Percentiles rank a stretch among this genome's conserved stretches.
These are phyloP conservation scores for Amphiprion ocellaris DNA, from an alignment of 2,113 vertebrate species.

Conservation along the genomic window DNA sequence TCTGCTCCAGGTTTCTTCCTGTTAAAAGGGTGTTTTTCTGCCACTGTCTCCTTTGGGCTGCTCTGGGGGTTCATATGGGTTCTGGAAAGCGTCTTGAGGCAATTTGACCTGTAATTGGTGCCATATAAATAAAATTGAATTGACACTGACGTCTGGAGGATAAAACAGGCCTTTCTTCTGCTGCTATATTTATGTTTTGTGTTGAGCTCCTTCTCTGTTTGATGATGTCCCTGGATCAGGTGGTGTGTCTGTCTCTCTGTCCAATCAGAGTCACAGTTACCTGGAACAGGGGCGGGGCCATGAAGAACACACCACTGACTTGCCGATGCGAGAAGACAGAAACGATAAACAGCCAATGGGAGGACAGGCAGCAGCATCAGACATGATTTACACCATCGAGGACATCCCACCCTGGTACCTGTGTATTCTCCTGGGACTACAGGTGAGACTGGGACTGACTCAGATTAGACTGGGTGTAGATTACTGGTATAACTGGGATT, in stretches of 20 bases:
- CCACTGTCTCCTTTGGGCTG: too few species aligned
- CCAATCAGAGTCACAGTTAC: slow-evolving; percentile 52
- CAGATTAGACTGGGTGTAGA: neutral
- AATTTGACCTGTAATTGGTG: too few species aligned
- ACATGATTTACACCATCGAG: slow-evolving; percentile 96
- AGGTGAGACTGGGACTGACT: slow-evolving; percentile 82
- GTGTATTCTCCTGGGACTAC: slow-evolving; percentile 94
- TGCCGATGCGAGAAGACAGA: slow-evolving; percentile 3
- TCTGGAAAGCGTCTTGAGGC: too few species aligned
- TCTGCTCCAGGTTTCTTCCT: too few species aligned
- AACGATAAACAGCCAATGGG: neutral
- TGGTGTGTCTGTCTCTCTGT: slow-evolving; percentile 22
- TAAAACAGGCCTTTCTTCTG: too few species aligned
- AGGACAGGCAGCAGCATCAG: slow-evolving; percentile 60
- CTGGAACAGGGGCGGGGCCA: slow-evolving; percentile 11
- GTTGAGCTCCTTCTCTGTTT: too few species aligned
- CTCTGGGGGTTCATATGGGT: too few species aligned
- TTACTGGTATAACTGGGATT: neutral
- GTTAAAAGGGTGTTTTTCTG: too few species aligned
- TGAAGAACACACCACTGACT: neutral
- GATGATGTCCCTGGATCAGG: neutral
- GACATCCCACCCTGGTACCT: slow-evolving; percentile 98
- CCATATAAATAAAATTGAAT: too few species aligned
- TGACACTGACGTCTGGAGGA: too few species aligned
- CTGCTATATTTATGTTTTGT: too few species aligned